Conservation (phyloP, 2,113 vertebrate species). For the Poeciliopsis retropinna region DNA sequence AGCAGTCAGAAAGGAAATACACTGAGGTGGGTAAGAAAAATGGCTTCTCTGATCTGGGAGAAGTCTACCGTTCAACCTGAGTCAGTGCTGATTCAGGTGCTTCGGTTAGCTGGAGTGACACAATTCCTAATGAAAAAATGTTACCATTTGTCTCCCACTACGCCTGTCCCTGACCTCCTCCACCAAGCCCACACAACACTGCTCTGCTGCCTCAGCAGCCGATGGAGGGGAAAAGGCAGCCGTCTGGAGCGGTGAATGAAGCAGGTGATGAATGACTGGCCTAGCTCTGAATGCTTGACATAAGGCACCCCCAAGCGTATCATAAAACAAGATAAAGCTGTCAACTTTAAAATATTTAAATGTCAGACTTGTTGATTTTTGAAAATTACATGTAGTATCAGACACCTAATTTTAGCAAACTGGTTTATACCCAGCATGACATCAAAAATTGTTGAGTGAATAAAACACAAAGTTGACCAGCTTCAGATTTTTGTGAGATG, state of each 20-base stretch:
- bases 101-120: conserved; percentile 50
- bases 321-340: conserved; percentile 49
- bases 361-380: background rate
- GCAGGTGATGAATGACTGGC: conserved; percentile 60
- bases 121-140: conserved; percentile 69
- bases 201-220: conserved; percentile 71
- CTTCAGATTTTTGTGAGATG: background rate
- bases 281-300: conserved; percentile 24
- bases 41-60: conserved; percentile 41
- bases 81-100: conserved; percentile 77
- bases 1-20: background rate
- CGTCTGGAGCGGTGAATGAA: conserved; percentile 45
- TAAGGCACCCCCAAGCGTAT: conserved; percentile 27
- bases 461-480: background rate
- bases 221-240: conserved; percentile 52
- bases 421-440: background rate
- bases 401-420: background rate
- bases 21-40: conserved; percentile 6
- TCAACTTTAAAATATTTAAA: background rate
- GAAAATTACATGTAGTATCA: background rate
- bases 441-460: background rate
- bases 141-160: conserved; percentile 75
- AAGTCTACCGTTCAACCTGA: conserved; percentile 50
- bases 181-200: conserved; percentile 45
- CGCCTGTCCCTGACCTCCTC: conserved; percentile 46